These are phyloP conservation scores for Notocelia uddmanniana DNA, from an alignment of 2,888 invertebrate genomes.

Conservation along the genomic window DNA sequence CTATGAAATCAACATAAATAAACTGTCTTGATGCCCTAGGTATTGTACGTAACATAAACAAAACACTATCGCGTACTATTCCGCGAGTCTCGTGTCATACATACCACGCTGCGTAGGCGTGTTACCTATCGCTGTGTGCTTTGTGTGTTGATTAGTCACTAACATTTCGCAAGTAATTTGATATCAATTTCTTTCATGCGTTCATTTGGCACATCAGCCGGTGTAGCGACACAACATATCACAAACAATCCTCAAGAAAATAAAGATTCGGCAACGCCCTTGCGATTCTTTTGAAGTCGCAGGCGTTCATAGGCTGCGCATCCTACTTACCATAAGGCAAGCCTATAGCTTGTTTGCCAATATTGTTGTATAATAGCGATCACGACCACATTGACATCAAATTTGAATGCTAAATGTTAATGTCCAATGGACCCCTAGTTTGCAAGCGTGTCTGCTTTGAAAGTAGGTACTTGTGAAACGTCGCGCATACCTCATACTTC, in stretches of 20 bases:
- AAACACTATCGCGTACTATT: conserved; percentile 30
- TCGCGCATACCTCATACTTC: neutral
- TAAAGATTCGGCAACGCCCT: no score
- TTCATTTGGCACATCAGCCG: neutral
- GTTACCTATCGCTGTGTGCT: neutral
- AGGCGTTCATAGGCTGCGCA: no score
- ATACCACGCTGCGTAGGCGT: conserved; percentile 17
- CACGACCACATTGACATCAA: neutral
- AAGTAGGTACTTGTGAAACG: neutral
- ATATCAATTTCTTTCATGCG: neutral
- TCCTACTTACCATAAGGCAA: no score
- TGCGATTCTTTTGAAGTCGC: no score
- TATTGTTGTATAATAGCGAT: neutral
- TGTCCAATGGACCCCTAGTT: neutral
- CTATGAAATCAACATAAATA: conserved; percentile 11
- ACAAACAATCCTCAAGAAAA: no score
- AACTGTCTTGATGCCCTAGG: neutral
- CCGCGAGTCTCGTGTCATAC: conserved; percentile 5
- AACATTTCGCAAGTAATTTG: neutral
- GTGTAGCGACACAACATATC: no score
- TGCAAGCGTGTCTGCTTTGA: neutral
- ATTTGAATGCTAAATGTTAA: neutral
- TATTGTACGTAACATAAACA: conserved; percentile 13
- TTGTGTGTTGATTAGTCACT: neutral
- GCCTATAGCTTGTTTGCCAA: no score